A percentile compares a stretch with the other conserved stretches of the same genome.
Evolutionary conservation across 2,113 vertebrate genomes (phyloP).

Genomic region (Pogona vitticeps): DNA sequence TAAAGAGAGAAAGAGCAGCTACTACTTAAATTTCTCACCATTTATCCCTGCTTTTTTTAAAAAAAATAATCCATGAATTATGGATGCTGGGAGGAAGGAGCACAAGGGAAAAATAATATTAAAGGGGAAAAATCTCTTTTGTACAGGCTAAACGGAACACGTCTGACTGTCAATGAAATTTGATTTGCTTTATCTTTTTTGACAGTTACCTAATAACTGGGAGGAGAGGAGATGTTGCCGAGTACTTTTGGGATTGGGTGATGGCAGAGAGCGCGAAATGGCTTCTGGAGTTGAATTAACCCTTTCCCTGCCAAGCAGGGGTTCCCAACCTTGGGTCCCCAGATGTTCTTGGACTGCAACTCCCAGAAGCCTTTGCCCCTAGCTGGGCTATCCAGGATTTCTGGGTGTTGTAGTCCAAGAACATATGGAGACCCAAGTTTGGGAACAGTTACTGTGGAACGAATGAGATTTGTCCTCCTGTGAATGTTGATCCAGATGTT

Average conservation of each 20-base stretch:
- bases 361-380: neutral
- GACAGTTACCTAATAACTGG: slow-evolving; percentile 6
- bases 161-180: neutral
- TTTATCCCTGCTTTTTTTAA: neutral
- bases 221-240: neutral
- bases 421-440: too few relatives aligned
- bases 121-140: neutral
- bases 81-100: neutral
- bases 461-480: too few relatives aligned
- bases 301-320: fast-evolving
- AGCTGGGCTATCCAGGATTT: too few relatives aligned
- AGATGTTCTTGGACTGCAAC: neutral
- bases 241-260: neutral
- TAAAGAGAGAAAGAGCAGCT: slow-evolving; percentile 3
- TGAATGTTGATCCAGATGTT: too few relatives aligned
- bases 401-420: too few relatives aligned
- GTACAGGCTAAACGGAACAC: neutral
- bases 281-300: neutral
- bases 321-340: neutral
- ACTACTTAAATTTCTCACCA: neutral
- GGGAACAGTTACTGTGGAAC: too few relatives aligned
- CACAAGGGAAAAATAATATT: too few relatives aligned
- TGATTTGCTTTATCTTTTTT: slow-evolving; percentile 8
- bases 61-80: neutral
- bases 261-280: neutral